phyloP scores from a whole-genome alignment of 2,888 invertebrate species.

The Apeira syringaria region DNA sequence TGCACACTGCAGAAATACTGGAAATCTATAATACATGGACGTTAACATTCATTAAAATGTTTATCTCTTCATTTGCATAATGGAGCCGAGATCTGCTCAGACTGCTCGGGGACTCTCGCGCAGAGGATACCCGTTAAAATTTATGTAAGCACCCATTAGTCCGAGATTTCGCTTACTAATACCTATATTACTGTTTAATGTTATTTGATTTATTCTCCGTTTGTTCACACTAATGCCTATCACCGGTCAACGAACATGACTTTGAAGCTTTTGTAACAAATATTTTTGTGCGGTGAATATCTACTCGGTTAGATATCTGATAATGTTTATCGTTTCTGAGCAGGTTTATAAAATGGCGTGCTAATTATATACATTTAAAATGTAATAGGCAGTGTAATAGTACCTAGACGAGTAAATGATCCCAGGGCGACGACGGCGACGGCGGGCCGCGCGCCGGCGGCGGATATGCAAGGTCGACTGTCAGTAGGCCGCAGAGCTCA shows the following conservation, averaged over 20 bases:
- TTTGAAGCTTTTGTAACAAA: not conserved
- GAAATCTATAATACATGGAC: constrained; percentile 52
- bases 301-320: constrained; percentile 5
- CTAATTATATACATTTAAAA: constrained; percentile 46
- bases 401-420: constrained; percentile 66
- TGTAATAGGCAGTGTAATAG: constrained; percentile 40
- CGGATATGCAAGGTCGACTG: constrained; percentile 66
- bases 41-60: constrained; percentile 69
- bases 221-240: constrained; percentile 1
- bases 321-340: constrained; percentile 30
- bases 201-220: constrained; percentile 4
- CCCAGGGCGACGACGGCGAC: constrained; percentile 64
- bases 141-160: constrained; percentile 42
- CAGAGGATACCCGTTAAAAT: constrained; percentile 46
- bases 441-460: constrained; percentile 44
- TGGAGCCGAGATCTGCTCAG: constrained; percentile 55
- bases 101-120: constrained; percentile 65
- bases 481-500: constrained; percentile 43
- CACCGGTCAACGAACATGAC: constrained; percentile 1
- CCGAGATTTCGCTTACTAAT: constrained; percentile 30
- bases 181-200: constrained; percentile 15
- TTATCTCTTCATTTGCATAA: constrained; percentile 77
- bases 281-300: not conserved
- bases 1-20: constrained; percentile 47
- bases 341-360: constrained; percentile 38